These are phyloP conservation scores for Neodiprion pinetum DNA, from an alignment of 1,140 invertebrate genomes.

Conservation along the genomic window DNA sequence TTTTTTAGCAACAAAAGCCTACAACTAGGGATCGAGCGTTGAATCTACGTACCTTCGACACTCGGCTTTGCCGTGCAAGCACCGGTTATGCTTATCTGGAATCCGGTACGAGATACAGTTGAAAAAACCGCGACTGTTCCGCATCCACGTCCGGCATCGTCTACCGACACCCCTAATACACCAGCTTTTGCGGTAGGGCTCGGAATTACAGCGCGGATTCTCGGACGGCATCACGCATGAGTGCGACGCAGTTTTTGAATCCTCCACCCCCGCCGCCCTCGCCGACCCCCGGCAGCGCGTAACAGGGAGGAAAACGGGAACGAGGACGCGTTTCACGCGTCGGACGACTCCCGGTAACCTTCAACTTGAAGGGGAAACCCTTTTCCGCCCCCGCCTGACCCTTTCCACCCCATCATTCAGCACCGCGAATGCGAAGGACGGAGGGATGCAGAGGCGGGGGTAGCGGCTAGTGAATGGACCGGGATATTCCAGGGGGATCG, in stretches of 20 bases:
- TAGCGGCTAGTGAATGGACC: not conserved
- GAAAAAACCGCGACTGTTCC: no score
- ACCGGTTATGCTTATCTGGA: no score
- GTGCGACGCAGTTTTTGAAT: not conserved
- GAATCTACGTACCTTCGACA: no score
- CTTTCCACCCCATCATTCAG: not conserved
- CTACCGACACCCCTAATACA: not conserved
- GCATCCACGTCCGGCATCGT: not conserved
- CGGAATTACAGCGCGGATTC: not conserved
- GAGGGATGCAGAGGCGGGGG: not conserved
- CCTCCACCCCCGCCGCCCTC: not conserved
- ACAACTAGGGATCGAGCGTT: no score
- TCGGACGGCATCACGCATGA: not conserved
- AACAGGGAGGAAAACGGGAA: not conserved
- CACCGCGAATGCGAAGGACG: not conserved
- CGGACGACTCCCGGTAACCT: not conserved
- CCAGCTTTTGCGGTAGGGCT: not conserved
- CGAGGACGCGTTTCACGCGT: not conserved
- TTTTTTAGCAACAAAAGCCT: no score
- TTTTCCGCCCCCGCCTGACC: not conserved
- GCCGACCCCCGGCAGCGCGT: not conserved
- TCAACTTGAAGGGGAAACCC: conserved; percentile 5
- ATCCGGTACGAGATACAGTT: no score
- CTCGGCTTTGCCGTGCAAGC: no score
- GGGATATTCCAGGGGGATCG: not conserved